phyloP scores from a whole-genome alignment of 2,113 vertebrate species.

The Brachypteracias leptosomus region DNA sequence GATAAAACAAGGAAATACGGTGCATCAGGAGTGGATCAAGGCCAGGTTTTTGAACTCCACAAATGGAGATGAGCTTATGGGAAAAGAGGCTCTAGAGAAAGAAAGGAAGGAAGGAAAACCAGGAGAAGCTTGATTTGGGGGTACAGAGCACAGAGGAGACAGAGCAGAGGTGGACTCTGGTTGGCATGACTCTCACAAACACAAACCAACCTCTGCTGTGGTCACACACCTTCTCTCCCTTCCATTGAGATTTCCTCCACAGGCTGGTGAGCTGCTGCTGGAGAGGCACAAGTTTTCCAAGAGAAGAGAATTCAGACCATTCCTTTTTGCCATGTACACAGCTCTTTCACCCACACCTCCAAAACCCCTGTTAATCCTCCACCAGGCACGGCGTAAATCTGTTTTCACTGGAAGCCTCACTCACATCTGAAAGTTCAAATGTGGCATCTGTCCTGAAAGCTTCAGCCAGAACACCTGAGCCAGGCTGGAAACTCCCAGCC shows the following conservation, averaged over 20 bases:
- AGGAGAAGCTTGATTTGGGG: not conserved
- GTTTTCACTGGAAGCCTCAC: not conserved
- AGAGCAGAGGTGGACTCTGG: not conserved
- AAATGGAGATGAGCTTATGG: not conserved
- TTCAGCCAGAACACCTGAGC: conserved; percentile 17
- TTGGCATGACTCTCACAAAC: not conserved
- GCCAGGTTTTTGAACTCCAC: not conserved
- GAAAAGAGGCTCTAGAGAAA: not conserved
- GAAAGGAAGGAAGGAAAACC: not conserved
- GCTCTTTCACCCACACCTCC: not conserved
- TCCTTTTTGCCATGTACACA: not conserved
- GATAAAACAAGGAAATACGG: not conserved
- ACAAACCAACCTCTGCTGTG: not conserved
- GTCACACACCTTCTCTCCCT: not conserved
- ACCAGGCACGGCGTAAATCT: not conserved
- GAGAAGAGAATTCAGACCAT: not conserved
- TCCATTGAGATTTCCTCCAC: not conserved
- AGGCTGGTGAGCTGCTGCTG: not conserved
- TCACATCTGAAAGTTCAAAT: not conserved
- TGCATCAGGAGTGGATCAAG: not conserved
- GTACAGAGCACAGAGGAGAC: not conserved
- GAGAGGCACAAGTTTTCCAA: not conserved
- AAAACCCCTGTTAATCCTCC: not conserved
- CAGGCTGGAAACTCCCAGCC: conserved; percentile 33
- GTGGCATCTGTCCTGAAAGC: not conserved